Evolutionary conservation across 2,888 invertebrate genomes (phyloP).

Genomic region (Eudemis profundana): DNA sequence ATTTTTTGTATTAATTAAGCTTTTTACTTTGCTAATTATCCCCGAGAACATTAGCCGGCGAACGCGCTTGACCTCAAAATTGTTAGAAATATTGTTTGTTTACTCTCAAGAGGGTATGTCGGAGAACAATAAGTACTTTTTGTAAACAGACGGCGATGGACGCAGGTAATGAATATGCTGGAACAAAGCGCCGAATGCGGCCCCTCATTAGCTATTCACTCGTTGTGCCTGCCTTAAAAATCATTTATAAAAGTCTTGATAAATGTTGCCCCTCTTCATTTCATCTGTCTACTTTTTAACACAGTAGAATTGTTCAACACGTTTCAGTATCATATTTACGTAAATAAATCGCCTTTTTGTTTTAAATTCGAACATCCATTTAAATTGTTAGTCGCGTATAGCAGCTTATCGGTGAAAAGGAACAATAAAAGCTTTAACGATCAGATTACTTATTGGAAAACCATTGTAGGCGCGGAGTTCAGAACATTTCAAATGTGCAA

Average conservation of each 20-base stretch:
- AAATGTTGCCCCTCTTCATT: constrained; percentile 66
- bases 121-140: constrained; percentile 71
- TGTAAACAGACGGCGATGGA: constrained; percentile 69
- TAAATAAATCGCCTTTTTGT: constrained; percentile 13
- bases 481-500: constrained; percentile 21
- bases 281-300: constrained; percentile 52
- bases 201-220: constrained; percentile 79
- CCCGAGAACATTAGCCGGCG: constrained; percentile 63
- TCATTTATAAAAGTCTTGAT: constrained; percentile 78
- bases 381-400: constrained; percentile 22
- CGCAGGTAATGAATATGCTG: constrained; percentile 81
- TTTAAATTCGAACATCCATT: constrained; percentile 16
- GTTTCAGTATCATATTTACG: constrained; percentile 45
- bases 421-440: constrained; percentile 32
- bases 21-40: constrained; percentile 68
- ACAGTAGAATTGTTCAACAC: constrained; percentile 53
- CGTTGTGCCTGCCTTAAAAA: constrained; percentile 74
- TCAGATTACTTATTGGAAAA: constrained; percentile 39
- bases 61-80: constrained; percentile 76
- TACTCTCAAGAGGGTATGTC: constrained; percentile 63
- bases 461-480: constrained; percentile 22
- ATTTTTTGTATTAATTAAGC: constrained; percentile 63
- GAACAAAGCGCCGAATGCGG: constrained; percentile 74
- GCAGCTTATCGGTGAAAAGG: constrained; percentile 28
- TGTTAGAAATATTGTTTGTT: constrained; percentile 76